A percentile compares a stretch with the other conserved stretches of the same genome.
These are phyloP conservation scores for Sclerurus mexicanus DNA, from an alignment of 2,113 vertebrate genomes.

Conservation along the genomic window DNA sequence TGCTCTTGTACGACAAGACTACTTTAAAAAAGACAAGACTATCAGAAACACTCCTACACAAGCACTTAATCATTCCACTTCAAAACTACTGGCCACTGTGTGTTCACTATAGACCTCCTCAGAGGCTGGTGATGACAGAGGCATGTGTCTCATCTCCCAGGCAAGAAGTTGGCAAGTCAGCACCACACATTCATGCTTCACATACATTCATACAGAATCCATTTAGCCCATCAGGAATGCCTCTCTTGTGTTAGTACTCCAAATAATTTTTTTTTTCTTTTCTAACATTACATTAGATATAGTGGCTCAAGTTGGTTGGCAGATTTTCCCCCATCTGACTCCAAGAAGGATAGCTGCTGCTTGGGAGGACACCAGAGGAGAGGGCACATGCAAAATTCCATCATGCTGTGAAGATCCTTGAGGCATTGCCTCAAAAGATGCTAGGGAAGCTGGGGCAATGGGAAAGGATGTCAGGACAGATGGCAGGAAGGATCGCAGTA, in stretches of 20 bases:
- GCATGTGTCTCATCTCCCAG: background rate
- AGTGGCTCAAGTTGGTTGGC: background rate
- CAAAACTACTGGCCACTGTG: background rate
- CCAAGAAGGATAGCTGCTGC: background rate
- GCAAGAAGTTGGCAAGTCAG: background rate
- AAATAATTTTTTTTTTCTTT: background rate
- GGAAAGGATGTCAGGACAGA: background rate
- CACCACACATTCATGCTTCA: fast-evolving
- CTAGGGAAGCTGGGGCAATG: background rate
- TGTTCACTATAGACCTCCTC: background rate
- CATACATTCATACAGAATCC: background rate
- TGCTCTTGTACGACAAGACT: background rate
- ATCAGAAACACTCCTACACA: background rate
- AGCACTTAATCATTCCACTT: background rate
- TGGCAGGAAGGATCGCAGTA: background rate
- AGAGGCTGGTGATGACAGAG: background rate
- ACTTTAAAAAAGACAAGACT: background rate
- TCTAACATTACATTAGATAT: background rate
- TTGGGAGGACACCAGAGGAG: background rate
- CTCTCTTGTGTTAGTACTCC: no score
- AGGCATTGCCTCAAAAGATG: no score
- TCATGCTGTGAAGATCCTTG: background rate
- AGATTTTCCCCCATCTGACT: fast-evolving
- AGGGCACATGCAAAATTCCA: background rate
- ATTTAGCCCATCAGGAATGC: background rate